Percentiles rank a stretch among this genome's conserved stretches.
phyloP scores from a whole-genome alignment of 2,113 vertebrate species.

The Passer montanus region DNA sequence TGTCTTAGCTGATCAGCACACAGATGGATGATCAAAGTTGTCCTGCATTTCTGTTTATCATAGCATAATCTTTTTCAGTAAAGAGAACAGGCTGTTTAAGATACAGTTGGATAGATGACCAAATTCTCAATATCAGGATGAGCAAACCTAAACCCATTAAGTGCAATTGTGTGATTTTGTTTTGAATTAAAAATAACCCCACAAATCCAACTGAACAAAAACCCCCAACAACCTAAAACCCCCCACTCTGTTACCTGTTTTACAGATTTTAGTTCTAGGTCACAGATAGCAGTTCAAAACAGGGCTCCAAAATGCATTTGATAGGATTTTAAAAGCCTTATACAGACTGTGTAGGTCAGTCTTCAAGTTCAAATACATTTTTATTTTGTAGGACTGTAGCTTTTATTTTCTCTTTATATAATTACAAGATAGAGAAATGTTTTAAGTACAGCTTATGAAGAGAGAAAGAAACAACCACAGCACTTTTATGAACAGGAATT shows the following conservation, averaged over 20 bases:
- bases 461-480: background rate
- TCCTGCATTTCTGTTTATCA: background rate
- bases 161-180: background rate
- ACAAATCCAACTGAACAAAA: background rate
- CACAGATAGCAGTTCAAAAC: background rate
- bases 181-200: background rate
- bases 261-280: background rate
- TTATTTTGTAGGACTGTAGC: background rate
- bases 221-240: rapidly evolving
- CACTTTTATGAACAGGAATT: background rate
- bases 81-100: background rate
- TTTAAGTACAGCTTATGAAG: background rate
- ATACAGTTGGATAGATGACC: background rate
- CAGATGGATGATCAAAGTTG: background rate
- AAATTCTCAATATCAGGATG: background rate
- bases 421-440: background rate
- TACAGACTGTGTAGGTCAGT: background rate
- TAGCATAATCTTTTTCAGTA: background rate
- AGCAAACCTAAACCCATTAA: background rate
- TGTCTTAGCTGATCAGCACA: background rate
- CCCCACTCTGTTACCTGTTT: background rate
- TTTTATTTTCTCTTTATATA: background rate
- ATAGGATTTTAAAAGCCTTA: background rate
- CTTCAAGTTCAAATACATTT: background rate
- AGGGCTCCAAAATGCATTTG: background rate